A percentile compares a stretch with the other conserved stretches of the same genome.
Conservation (phyloP, 1,140 invertebrate species). For the Steinernema feltiae region DNA sequence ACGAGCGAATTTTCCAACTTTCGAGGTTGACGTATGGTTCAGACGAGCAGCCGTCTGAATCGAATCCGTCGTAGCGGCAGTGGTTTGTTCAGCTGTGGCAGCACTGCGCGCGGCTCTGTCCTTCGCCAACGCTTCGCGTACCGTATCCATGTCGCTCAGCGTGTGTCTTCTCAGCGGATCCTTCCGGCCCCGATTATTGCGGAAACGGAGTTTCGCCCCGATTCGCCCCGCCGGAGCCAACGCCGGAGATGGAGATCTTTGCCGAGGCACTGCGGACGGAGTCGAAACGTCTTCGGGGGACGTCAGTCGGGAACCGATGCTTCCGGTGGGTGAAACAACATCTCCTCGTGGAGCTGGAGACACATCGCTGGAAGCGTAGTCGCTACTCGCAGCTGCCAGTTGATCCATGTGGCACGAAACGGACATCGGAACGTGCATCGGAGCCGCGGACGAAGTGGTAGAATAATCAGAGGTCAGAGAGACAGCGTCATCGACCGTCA, state of each 20-base stretch:
- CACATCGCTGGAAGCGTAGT: neutral
- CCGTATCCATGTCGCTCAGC: slow-evolving; percentile 32
- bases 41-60: slow-evolving; percentile 14
- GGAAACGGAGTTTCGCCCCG: slow-evolving; percentile 32
- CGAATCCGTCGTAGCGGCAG: slow-evolving; percentile 16
- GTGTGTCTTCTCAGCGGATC: slow-evolving; percentile 32
- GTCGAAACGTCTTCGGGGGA: slow-evolving; percentile 30
- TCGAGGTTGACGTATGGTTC: neutral
- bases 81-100: neutral
- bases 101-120: slow-evolving; percentile 16
- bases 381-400: neutral
- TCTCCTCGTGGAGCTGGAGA: neutral
- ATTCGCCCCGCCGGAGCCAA: slow-evolving; percentile 19
- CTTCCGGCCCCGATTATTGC: slow-evolving; percentile 19
- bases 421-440: slow-evolving; percentile 26
- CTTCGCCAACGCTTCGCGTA: slow-evolving; percentile 21
- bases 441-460: slow-evolving; percentile 33
- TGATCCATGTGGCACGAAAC: slow-evolving; percentile 27
- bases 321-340: neutral
- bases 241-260: neutral
- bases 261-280: neutral
- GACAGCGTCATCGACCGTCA: slow-evolving; percentile 24
- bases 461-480: slow-evolving; percentile 40
- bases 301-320: slow-evolving; percentile 9
- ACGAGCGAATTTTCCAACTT: slow-evolving; percentile 31